Percentiles rank a stretch among this genome's conserved stretches.
These are phyloP conservation scores for Polymixis flavicincta DNA, from an alignment of 2,888 invertebrate species.

Conservation along the genomic window DNA sequence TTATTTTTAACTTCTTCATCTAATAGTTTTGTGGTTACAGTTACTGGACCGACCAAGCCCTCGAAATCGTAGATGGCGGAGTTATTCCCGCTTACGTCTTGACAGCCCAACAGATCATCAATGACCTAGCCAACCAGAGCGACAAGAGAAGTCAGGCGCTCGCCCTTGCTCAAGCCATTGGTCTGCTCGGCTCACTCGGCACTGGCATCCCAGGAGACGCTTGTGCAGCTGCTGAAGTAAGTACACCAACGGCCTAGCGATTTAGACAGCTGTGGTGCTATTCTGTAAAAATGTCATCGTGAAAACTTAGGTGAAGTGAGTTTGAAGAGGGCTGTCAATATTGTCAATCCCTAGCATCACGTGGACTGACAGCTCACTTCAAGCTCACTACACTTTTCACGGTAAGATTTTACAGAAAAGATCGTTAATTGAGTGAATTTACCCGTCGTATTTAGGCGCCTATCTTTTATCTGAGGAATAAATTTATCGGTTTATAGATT, in stretches of 20 bases:
- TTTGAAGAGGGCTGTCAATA: too few species aligned
- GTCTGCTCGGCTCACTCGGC: constrained; percentile 69
- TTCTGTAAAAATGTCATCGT: too few species aligned
- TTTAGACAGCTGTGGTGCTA: neutral
- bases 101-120: constrained; percentile 65
- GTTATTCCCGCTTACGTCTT: constrained; percentile 72
- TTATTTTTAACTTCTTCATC: neutral
- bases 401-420: too few species aligned
- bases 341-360: too few species aligned
- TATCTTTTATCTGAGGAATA: too few species aligned
- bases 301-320: too few species aligned
- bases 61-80: constrained; percentile 73
- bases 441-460: too few species aligned
- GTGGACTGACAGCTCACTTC: too few species aligned
- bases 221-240: constrained; percentile 79
- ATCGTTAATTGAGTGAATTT: too few species aligned
- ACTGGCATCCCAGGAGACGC: constrained; percentile 79
- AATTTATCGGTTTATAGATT: too few species aligned
- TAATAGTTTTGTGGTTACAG: constrained; percentile 43
- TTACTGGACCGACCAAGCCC: constrained; percentile 65
- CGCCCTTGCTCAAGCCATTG: constrained; percentile 72
- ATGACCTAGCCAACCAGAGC: constrained; percentile 69
- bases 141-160: constrained; percentile 70
- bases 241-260: constrained; percentile 51
- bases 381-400: too few species aligned